Conservation (phyloP, 2,113 vertebrate species). For the Pseudorectes ferrugineus region DNA sequence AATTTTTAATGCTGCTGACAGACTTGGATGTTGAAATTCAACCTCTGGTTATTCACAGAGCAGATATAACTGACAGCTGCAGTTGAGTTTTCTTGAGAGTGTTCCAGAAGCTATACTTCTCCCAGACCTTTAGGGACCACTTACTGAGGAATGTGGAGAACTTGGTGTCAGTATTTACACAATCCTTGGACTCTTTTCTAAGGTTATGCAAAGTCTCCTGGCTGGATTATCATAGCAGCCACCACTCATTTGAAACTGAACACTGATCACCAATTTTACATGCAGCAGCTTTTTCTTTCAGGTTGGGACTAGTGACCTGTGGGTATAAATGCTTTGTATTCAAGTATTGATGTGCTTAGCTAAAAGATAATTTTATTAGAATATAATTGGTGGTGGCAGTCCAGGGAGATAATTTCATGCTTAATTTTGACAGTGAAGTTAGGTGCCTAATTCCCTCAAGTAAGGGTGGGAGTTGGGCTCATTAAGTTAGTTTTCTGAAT, state of each 20-base stretch:
- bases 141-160: neutral
- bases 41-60: neutral
- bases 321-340: neutral
- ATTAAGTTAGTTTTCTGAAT: neutral
- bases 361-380: neutral
- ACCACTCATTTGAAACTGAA: neutral
- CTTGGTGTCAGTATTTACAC: neutral
- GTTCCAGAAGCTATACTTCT: neutral
- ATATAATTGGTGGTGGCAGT: neutral
- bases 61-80: neutral
- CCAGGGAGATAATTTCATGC: neutral
- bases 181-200: neutral
- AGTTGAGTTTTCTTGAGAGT: neutral
- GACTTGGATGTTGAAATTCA: neutral
- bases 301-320: neutral
- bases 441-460: neutral
- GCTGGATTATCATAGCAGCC: neutral
- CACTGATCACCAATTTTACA: neutral
- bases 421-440: neutral
- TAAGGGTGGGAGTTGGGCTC: neutral
- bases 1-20: neutral
- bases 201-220: neutral
- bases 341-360: neutral
- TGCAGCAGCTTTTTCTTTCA: neutral
- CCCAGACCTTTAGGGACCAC: neutral